Evolutionary conservation across 2,888 invertebrate genomes (phyloP).

Genomic region (Calameuta idolon): DNA sequence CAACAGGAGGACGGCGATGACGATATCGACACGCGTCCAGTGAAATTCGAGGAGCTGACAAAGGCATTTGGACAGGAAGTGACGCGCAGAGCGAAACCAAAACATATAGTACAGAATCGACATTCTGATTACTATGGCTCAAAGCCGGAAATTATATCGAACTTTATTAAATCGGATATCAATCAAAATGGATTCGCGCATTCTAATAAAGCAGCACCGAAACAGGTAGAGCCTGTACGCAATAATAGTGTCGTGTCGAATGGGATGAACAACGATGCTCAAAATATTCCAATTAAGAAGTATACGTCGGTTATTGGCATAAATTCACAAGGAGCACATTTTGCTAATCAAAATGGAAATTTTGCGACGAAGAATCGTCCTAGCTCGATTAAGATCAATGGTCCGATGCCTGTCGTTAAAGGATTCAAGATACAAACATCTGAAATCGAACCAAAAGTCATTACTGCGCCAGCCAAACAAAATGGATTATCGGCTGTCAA

Average conservation of each 20-base stretch:
- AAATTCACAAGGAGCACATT: constrained; percentile 23
- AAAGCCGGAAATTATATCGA: constrained; percentile 25
- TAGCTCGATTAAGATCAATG: constrained; percentile 27
- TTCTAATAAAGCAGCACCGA: constrained; percentile 17
- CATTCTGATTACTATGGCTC: constrained; percentile 44
- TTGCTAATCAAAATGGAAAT: constrained; percentile 25
- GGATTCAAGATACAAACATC: constrained; percentile 41
- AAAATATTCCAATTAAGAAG: constrained; percentile 32
- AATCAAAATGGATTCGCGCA: constrained; percentile 29
- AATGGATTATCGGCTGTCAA: constrained; percentile 15
- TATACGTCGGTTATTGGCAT: constrained; percentile 56
- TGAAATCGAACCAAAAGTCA: constrained; percentile 22
- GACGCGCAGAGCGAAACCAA: constrained; percentile 43
- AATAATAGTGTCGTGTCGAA: constrained; percentile 16
- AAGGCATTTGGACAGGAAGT: constrained; percentile 57
- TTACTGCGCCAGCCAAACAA: not conserved
- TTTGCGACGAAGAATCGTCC: constrained; percentile 17
- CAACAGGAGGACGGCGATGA: constrained; percentile 27
- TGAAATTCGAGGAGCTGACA: constrained; percentile 55
- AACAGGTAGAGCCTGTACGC: constrained; percentile 14
- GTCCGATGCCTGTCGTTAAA: constrained; percentile 46
- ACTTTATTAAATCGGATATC: constrained; percentile 15
- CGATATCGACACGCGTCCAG: constrained; percentile 44
- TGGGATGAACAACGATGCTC: not conserved
- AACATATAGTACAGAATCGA: constrained; percentile 35